phyloP scores from a whole-genome alignment of 2,888 invertebrate species.

The Hofmannophila pseudospretella region DNA sequence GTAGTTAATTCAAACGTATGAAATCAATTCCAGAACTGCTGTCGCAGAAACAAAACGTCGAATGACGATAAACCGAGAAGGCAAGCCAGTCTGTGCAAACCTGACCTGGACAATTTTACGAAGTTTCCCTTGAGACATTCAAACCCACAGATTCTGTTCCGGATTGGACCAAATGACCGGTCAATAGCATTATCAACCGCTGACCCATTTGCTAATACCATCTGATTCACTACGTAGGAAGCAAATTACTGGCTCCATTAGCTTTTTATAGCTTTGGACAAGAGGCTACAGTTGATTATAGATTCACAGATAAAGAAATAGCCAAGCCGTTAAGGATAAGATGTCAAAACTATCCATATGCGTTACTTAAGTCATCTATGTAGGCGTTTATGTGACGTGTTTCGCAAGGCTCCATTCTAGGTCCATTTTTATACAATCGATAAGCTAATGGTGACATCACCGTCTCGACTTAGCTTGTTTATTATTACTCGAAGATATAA shows the following conservation, averaged over 20 bases:
- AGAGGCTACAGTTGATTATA: constrained; percentile 32
- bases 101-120: not conserved
- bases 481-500: constrained; percentile 42
- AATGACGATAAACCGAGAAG: too few species aligned
- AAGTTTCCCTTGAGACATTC: too few species aligned
- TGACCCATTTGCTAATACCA: constrained; percentile 4
- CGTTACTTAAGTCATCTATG: constrained; percentile 31
- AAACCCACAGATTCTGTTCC: not conserved
- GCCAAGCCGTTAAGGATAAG: constrained; percentile 28
- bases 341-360: constrained; percentile 28
- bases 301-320: constrained; percentile 31
- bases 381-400: constrained; percentile 54
- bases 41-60: too few species aligned
- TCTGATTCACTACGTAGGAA: constrained; percentile 21
- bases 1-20: too few species aligned
- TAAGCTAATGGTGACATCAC: constrained; percentile 60
- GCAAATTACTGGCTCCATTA: constrained; percentile 19
- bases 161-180: not conserved
- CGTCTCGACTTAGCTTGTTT: constrained; percentile 41
- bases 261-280: constrained; percentile 24
- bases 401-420: constrained; percentile 25
- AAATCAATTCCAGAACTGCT: too few species aligned
- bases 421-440: constrained; percentile 34
- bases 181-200: not conserved
- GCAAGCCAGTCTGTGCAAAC: too few species aligned